These are phyloP conservation scores for Ligdia adustata DNA, from an alignment of 2,888 invertebrate species.

Conservation along the genomic window DNA sequence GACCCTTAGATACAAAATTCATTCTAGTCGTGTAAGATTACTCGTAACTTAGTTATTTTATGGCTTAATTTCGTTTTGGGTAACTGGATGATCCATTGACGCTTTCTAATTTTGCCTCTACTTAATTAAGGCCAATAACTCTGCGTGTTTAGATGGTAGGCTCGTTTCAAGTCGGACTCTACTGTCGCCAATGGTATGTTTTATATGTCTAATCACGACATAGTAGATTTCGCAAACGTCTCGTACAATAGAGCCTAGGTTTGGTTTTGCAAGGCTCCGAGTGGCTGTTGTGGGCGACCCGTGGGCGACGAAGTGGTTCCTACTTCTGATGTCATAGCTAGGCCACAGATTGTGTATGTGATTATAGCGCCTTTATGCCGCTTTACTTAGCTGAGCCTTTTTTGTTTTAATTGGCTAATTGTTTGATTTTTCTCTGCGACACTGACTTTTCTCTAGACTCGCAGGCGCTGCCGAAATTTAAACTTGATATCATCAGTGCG, in stretches of 20 bases:
- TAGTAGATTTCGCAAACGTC: conserved; percentile 31
- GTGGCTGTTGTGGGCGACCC: conserved; percentile 56
- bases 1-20: too few species aligned
- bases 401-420: too few species aligned
- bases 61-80: too few species aligned
- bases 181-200: conserved; percentile 6
- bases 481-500: not conserved
- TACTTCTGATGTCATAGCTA: conserved; percentile 76
- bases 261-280: conserved; percentile 71
- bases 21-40: too few species aligned
- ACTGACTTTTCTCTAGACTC: not conserved
- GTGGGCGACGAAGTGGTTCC: conserved; percentile 72
- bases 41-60: too few species aligned
- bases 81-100: too few species aligned
- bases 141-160: too few species aligned
- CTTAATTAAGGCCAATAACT: too few species aligned
- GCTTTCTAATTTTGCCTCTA: too few species aligned
- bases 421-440: too few species aligned
- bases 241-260: conserved; percentile 24
- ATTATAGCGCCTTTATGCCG: too few species aligned
- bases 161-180: too few species aligned
- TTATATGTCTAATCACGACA: conserved; percentile 17
- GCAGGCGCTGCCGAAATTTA: not conserved
- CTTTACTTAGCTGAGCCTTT: not conserved
- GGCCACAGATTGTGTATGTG: conserved; percentile 41